Percentiles rank a stretch among this genome's conserved stretches.
Evolutionary conservation across 2,113 vertebrate species (phyloP).

Genomic region (Lonchura striata): DNA sequence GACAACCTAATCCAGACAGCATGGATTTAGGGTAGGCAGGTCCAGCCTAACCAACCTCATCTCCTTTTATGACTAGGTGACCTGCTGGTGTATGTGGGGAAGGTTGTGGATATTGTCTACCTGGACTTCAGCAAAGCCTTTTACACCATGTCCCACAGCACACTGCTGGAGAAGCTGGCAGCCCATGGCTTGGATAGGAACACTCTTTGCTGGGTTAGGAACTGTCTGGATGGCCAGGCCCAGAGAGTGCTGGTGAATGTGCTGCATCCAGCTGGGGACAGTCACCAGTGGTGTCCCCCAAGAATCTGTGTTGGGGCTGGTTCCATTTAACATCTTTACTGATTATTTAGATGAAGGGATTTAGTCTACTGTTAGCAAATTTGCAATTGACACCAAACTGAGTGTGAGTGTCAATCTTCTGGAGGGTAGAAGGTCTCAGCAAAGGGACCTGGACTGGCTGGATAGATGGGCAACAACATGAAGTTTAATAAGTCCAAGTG

Average conservation of each 20-base stretch:
- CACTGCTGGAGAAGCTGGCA: neutral
- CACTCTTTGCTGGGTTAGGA: too few relatives aligned
- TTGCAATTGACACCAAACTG: neutral
- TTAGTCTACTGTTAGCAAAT: neutral
- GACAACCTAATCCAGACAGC: neutral
- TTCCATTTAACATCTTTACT: neutral
- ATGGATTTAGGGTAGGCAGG: neutral
- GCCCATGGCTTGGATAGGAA: too few relatives aligned
- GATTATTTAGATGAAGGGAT: neutral
- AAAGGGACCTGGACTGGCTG: neutral
- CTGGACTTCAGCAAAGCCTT: neutral
- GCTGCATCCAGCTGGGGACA: neutral
- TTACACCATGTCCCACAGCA: neutral
- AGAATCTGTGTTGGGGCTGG: neutral
- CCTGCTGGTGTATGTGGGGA: too few relatives aligned
- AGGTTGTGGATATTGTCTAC: neutral
- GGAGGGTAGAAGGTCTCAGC: neutral
- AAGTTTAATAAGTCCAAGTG: neutral
- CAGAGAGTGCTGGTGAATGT: neutral
- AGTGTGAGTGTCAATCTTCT: rapidly evolving
- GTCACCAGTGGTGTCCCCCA: too few relatives aligned
- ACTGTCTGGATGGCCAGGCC: rapidly evolving
- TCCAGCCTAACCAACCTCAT: neutral
- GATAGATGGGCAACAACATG: too few relatives aligned
- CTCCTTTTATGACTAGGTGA: neutral